A percentile compares a stretch with the other conserved stretches of the same genome.
Evolutionary conservation across 2,797 vertebrate species (phyloP).

Genomic region (Anguilla anguilla): DNA sequence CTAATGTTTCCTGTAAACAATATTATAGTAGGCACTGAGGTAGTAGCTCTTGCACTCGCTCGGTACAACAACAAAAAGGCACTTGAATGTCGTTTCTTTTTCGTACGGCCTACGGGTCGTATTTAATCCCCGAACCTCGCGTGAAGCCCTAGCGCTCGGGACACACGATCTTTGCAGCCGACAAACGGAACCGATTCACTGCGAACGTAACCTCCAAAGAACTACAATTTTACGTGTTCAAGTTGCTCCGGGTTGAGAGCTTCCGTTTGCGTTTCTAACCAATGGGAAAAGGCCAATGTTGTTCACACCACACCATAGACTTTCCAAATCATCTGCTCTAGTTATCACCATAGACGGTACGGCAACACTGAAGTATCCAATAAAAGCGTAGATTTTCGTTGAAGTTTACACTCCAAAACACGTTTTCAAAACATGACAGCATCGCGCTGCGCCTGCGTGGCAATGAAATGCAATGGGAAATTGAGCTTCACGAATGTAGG

Average conservation of each 20-base stretch:
- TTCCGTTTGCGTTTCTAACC: slow-evolving; percentile 12
- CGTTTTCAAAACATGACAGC: slow-evolving; percentile 22
- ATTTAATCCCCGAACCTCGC: slow-evolving; percentile 24
- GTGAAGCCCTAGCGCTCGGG: background rate
- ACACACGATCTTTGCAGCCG: background rate
- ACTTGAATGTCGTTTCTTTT: background rate
- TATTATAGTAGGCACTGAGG: background rate
- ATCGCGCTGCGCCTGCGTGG: background rate
- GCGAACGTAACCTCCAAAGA: slow-evolving; percentile 1
- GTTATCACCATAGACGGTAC: background rate
- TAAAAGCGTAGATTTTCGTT: background rate
- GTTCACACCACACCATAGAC: background rate
- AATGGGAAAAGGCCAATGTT: slow-evolving; percentile 9
- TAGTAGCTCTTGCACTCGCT: background rate
- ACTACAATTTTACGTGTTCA: slow-evolving; percentile 33
- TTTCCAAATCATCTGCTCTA: background rate
- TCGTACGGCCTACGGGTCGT: slow-evolving; percentile 25
- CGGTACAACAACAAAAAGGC: background rate
- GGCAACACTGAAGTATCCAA: background rate
- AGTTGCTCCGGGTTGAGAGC: background rate
- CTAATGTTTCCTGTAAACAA: slow-evolving; percentile 5
- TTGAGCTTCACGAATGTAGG: background rate
- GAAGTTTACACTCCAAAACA: background rate
- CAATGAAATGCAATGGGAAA: background rate
- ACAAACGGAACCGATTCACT: background rate